A percentile compares a stretch with the other conserved stretches of the same genome.
Conservation (phyloP, 2,888 invertebrate genomes). For the Sarcophaga caerulescens region DNA sequence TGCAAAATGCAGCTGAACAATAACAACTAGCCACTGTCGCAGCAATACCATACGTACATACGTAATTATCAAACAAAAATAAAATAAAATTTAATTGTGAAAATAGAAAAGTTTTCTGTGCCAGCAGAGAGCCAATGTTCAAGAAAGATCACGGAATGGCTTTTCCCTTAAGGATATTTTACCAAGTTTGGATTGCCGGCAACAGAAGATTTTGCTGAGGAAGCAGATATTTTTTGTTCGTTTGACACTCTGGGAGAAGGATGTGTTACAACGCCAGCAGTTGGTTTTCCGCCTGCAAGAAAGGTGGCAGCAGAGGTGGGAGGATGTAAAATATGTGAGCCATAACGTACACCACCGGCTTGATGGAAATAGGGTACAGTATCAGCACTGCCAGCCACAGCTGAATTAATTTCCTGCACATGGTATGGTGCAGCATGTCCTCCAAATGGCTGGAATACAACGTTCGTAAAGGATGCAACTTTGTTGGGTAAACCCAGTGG, state of each 20-base stretch:
- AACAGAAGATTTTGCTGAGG: slow-evolving; percentile 46
- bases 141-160: slow-evolving; percentile 37
- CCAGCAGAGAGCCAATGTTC: slow-evolving; percentile 19
- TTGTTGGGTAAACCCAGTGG: slow-evolving; percentile 62
- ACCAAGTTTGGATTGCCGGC: slow-evolving; percentile 72
- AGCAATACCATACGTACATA: slow-evolving; percentile 41
- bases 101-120: slow-evolving; percentile 27
- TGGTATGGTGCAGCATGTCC: slow-evolving; percentile 52
- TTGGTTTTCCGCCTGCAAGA: slow-evolving; percentile 48
- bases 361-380: slow-evolving; percentile 76
- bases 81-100: slow-evolving; percentile 31
- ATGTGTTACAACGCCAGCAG: slow-evolving; percentile 69
- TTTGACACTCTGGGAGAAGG: slow-evolving; percentile 67
- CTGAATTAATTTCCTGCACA: slow-evolving; percentile 56
- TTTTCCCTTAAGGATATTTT: slow-evolving; percentile 75
- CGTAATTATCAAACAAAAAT: slow-evolving; percentile 53
- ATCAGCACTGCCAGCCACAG: slow-evolving; percentile 65
- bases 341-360: slow-evolving; percentile 77
- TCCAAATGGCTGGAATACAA: slow-evolving; percentile 59
- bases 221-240: slow-evolving; percentile 54
- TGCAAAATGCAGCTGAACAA: slow-evolving; percentile 8
- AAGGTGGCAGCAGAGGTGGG: slow-evolving; percentile 65
- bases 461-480: slow-evolving; percentile 65
- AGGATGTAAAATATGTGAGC: slow-evolving; percentile 77
- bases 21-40: neutral